Conservation (phyloP, 2,113 vertebrate species). For the Collichthys lucidus region DNA sequence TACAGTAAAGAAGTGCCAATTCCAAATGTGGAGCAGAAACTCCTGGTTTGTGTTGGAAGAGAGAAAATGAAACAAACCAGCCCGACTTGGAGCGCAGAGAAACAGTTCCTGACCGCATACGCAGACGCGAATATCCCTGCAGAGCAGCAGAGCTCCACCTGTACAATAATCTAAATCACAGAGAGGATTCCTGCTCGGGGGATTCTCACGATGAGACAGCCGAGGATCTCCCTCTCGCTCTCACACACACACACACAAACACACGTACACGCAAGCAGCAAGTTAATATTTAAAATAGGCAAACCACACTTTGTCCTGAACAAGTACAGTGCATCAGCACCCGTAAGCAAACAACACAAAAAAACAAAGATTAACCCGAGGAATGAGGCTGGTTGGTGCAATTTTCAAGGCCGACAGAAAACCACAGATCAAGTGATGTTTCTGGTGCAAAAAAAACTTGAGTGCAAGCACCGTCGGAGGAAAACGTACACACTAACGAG, state of each 20-base stretch:
- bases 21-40: slow-evolving; percentile 52
- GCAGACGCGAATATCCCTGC: slow-evolving; percentile 55
- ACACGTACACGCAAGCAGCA: background rate
- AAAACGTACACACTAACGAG: slow-evolving; percentile 25
- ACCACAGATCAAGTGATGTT: background rate
- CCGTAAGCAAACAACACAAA: background rate
- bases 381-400: background rate
- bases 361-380: slow-evolving; percentile 7
- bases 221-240: slow-evolving; percentile 5
- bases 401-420: background rate
- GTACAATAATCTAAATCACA: slow-evolving; percentile 72
- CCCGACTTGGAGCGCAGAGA: slow-evolving; percentile 32
- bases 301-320: background rate
- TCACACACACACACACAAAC: background rate
- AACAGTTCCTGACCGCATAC: slow-evolving; percentile 37
- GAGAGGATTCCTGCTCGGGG: slow-evolving; percentile 31
- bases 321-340: background rate
- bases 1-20: slow-evolving; percentile 9
- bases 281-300: slow-evolving; percentile 4
- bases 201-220: slow-evolving; percentile 52
- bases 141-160: slow-evolving; percentile 57
- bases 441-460: background rate
- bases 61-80: slow-evolving; percentile 43
- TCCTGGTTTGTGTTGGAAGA: slow-evolving; percentile 48
- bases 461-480: slow-evolving; percentile 18